Evolutionary conservation across 2,888 invertebrate species (phyloP).

Genomic region (Encarsia formosa): DNA sequence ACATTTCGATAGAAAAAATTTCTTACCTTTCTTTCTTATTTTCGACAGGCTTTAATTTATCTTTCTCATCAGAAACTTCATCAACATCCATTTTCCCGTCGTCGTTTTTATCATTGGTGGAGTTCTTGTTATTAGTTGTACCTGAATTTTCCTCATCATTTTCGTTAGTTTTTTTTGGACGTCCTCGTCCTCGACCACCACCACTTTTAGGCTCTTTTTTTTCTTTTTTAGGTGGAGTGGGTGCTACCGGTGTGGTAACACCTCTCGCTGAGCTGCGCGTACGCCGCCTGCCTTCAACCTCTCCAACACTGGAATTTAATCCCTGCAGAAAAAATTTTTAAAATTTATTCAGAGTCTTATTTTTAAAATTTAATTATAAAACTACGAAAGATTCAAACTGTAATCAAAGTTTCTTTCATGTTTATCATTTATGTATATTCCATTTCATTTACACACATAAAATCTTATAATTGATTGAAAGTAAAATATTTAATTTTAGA

Average conservation of each 20-base stretch:
- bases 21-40: slow-evolving; percentile 26
- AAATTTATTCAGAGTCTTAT: too few relatives aligned
- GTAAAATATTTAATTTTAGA: too few relatives aligned
- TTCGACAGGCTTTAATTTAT: slow-evolving; percentile 24
- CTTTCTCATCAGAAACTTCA: slow-evolving; percentile 38
- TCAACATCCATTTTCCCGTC: slow-evolving; percentile 47
- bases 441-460: too few relatives aligned
- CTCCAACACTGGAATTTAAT: slow-evolving; percentile 49
- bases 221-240: slow-evolving; percentile 55
- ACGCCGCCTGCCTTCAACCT: slow-evolving; percentile 57
- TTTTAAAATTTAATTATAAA: too few relatives aligned
- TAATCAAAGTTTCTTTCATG: too few relatives aligned
- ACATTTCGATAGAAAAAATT: neutral
- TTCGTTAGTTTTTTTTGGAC: slow-evolving; percentile 46
- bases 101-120: slow-evolving; percentile 39
- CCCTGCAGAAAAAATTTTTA: too few relatives aligned
- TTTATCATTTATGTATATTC: too few relatives aligned
- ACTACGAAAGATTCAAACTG: too few relatives aligned
- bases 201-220: slow-evolving; percentile 45
- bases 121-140: slow-evolving; percentile 42
- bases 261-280: slow-evolving; percentile 59
- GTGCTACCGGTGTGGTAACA: slow-evolving; percentile 54
- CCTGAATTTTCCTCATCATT: slow-evolving; percentile 46
- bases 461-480: too few relatives aligned
- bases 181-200: slow-evolving; percentile 48